Conservation (phyloP, 2,888 invertebrate genomes). For the Temnothorax ravouxi region DNA sequence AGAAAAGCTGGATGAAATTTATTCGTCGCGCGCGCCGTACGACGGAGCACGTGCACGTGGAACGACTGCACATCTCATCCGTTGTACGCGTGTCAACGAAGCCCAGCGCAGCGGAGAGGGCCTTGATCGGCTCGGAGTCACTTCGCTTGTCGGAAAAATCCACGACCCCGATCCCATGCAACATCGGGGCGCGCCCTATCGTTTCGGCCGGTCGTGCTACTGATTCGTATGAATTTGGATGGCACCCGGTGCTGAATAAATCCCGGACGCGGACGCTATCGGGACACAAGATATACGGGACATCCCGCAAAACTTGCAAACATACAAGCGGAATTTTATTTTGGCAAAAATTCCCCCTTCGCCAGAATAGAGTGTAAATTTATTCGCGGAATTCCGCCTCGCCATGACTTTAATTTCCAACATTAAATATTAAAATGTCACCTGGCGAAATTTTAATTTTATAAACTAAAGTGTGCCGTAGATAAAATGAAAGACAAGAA, state of each 20-base stretch:
- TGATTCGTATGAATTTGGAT: constrained; percentile 70
- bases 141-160: constrained; percentile 55
- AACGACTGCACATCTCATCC: constrained; percentile 57
- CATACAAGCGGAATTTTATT: constrained; percentile 39
- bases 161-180: constrained; percentile 48
- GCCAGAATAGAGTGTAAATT: constrained; percentile 23
- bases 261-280: constrained; percentile 42
- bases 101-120: constrained; percentile 25
- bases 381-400: constrained; percentile 7
- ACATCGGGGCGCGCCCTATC: constrained; percentile 24
- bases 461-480: no score
- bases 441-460: not conserved
- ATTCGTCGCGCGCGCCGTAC: constrained; percentile 72
- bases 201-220: constrained; percentile 53
- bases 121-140: constrained; percentile 54
- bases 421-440: constrained; percentile 17
- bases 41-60: constrained; percentile 56
- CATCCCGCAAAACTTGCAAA: constrained; percentile 38
- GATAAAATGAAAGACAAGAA: not conserved
- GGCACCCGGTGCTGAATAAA: constrained; percentile 46
- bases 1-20: constrained; percentile 70
- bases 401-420: constrained; percentile 13
- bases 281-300: constrained; percentile 43
- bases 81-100: constrained; percentile 63
- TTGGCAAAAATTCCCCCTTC: constrained; percentile 14